Evolutionary conservation across 2,113 vertebrate genomes (phyloP).

Genomic region (Petrocephalus zakoni): DNA sequence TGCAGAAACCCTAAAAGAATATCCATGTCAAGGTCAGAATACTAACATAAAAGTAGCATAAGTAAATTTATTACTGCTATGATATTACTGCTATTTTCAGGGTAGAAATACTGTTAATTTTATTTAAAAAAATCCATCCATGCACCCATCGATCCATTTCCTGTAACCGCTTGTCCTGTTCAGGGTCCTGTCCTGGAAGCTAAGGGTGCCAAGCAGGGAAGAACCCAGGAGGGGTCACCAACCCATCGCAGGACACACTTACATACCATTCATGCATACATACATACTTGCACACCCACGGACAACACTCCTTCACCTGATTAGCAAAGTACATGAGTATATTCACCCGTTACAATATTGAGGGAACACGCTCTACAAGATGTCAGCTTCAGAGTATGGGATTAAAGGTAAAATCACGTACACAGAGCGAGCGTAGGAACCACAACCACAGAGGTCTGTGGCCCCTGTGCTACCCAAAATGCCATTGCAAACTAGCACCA

Average conservation of each 20-base stretch:
- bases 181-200: not conserved
- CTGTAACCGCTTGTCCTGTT: not conserved
- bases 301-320: no score
- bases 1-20: not conserved
- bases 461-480: not conserved
- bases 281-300: not conserved
- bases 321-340: no score
- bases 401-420: no score
- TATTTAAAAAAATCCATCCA: not conserved
- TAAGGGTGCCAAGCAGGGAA: not conserved
- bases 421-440: not conserved
- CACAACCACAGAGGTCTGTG: not conserved
- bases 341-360: no score
- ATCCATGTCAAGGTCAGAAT: not conserved
- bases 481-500: not conserved
- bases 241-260: not conserved
- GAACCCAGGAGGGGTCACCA: not conserved
- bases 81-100: not conserved
- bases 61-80: not conserved
- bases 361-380: no score
- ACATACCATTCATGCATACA: not conserved
- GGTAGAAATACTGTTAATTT: not conserved
- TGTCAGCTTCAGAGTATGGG: no score
- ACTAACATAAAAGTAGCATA: not conserved
- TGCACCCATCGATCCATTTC: not conserved